Conservation (phyloP, 2,113 vertebrate genomes). For the Clarias magur region DNA sequence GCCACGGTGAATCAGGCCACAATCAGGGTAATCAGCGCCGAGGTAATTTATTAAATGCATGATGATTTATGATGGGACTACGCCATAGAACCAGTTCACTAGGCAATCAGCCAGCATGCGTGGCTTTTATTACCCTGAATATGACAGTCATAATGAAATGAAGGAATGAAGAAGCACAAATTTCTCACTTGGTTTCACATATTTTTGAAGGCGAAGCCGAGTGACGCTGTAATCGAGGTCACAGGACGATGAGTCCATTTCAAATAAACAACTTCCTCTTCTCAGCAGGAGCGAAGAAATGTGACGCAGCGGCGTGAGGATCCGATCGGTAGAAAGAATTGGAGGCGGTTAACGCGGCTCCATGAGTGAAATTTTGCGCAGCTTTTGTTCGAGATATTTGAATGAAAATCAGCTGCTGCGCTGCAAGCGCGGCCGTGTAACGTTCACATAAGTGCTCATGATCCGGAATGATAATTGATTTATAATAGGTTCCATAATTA, state of each 20-base stretch:
- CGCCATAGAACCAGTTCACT: background rate
- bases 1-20: background rate
- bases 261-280: background rate
- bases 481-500: too few relatives aligned
- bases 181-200: background rate
- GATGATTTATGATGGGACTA: background rate
- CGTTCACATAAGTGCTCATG: too few relatives aligned
- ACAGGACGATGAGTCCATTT: background rate
- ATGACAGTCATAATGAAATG: background rate
- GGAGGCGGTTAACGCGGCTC: background rate
- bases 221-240: background rate
- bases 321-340: background rate
- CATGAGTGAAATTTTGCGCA: background rate
- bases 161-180: conserved; percentile 3
- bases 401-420: background rate
- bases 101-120: conserved; percentile 12
- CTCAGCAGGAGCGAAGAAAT: background rate
- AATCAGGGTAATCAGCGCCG: background rate
- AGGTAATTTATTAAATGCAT: conserved; percentile 6
- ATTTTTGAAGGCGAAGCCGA: background rate
- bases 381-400: background rate
- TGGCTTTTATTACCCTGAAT: background rate
- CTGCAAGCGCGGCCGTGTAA: too few relatives aligned
- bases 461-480: too few relatives aligned
- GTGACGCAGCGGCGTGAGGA: background rate